Base-by-base conservation (phyloP, 2,888 invertebrate genomes). In the Coenonympha glycerion region DNA sequence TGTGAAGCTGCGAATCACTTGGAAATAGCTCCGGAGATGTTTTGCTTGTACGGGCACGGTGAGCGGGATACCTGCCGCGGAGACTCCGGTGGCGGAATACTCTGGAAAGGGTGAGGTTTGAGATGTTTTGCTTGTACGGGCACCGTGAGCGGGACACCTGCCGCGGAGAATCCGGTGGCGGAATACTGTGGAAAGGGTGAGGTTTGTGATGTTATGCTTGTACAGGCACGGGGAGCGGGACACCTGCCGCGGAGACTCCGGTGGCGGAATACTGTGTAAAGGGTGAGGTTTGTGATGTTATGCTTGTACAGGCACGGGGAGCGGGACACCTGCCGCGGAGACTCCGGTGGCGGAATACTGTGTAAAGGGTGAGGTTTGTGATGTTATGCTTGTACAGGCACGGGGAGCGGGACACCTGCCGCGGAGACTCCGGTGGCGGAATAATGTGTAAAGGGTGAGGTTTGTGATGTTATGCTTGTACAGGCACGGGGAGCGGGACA, bases 371-470 rank as follows among this genome's bases (percentile, higher is more conserved):
- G 37, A 55, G 57, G 13, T 15, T n/a, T 13, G 13, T 9, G 22
- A 69, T 68, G 67, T 73, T 73, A 52, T 73, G 72, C 48, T 60
- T 73, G 42, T 62, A 56, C 24, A 70, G 71, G 1, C 62, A 69
- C n/a, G 62, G 67, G 2, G 24, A 57, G 13, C 53, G 64, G 6
- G 73, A 71, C 45, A 68, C 70, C 1, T 71, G 72, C 47, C 60
- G 58, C 3, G 73, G 73, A 0, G 73, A 73, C 49, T 73, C 73
- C 0, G 70, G 71, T 15, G 68, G 71, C 3, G 69, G 63, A 5
- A 59, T 71, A 11, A 21, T 69, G 13, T 73, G 71, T 71, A 63
- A 65, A 2, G 61, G 60, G 71, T 71, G 37, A 55, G 57, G 13
- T 15, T n/a, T 13, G 13, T 9, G 22, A 69, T 68, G 67, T 73